Conservation (phyloP, 2,113 vertebrate species). For the Himantopus leucocephalus region DNA sequence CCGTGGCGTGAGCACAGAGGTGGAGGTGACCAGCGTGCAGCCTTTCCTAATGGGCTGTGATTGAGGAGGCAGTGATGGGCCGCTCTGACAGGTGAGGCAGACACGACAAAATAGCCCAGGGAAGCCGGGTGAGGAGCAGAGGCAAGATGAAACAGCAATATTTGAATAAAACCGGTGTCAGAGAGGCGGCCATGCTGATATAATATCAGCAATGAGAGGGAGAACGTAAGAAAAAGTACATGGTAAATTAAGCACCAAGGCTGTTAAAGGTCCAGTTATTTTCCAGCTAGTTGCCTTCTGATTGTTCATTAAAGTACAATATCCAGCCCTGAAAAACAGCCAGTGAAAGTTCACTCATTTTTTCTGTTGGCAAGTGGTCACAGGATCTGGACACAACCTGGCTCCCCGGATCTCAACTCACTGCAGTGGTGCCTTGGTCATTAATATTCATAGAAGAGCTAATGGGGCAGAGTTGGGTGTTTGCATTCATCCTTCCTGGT, state of each 20-base stretch:
- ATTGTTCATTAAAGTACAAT: slow-evolving; percentile 67
- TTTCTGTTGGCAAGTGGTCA: slow-evolving; percentile 41
- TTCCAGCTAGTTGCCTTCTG: slow-evolving; percentile 71
- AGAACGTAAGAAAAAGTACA: slow-evolving; percentile 54
- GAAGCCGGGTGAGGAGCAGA: slow-evolving; percentile 4
- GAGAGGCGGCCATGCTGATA: slow-evolving; percentile 58
- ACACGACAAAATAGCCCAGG: not conserved
- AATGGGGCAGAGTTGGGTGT: slow-evolving; percentile 33
- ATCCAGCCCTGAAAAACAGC: slow-evolving; percentile 43
- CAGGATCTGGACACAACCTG: slow-evolving; percentile 8
- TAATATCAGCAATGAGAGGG: slow-evolving; percentile 53
- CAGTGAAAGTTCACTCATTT: slow-evolving; percentile 39
- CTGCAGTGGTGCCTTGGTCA: not conserved
- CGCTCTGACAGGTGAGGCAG: not conserved
- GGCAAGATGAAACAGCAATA: slow-evolving; percentile 30
- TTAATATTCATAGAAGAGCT: slow-evolving; percentile 42
- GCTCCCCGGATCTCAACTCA: not conserved
- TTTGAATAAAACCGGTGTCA: slow-evolving; percentile 53
- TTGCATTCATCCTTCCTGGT: slow-evolving; percentile 16
- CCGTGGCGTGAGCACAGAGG: not conserved
- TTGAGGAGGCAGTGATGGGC: not conserved
- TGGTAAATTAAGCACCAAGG: slow-evolving; percentile 69
- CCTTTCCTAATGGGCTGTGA: not conserved
- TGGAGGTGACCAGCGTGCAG: not conserved
- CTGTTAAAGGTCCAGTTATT: slow-evolving; percentile 70